Base-by-base conservation (phyloP, 92 coral and sea anemone genomes). In the Chrysogorgia sp. region DNA sequence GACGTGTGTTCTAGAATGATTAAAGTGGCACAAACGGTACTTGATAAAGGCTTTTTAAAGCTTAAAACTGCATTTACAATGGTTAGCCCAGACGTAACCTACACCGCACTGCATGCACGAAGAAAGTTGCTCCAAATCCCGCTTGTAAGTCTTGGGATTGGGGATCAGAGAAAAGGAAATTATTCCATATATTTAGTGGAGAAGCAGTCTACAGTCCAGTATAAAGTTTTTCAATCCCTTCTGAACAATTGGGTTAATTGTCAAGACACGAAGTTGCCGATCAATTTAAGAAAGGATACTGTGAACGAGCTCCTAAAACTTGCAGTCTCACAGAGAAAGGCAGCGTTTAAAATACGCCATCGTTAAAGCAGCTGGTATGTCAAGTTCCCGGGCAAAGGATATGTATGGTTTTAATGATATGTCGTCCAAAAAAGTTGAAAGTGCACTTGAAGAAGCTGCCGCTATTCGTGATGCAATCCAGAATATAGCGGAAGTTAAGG, bases 401-500 rank as follows among this genome's bases (percentile, higher is more conserved):
- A 41, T 28, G 41, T 83, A 67, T 83, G 78, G 87, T 37, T 77
- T 77, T n/a, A 58, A 61, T 67, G n/a, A 56, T 66, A 33, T 48
- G 58, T 41, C 47, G 40, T 49, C 59, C 4, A 83, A 74, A 15
- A 32, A 83, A 67, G 87, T 83, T 7, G 78, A 76, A 62, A 35
- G 63, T 48, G 62, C 79, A 15, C 50, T 83, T 20, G 49, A 58
- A 29, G 83, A 83, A 37, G 48, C 79, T 17, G 28, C 83, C 29
- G 71, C 78, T 12, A 66, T 82, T 24, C 40, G 40, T 23, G 87
- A 86, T 23, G 55, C 83, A 23, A 75, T 86, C n/a, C 41, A 58
- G 33, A 82, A 86, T 23, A 82, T 77, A 67, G 84, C 81, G 20
- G 40, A 50, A 5, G 24, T 75, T n/a, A 82, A 82, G 66, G 90